Conservation (phyloP, 2,888 invertebrate genomes). For the Trachelus troglodyta region DNA sequence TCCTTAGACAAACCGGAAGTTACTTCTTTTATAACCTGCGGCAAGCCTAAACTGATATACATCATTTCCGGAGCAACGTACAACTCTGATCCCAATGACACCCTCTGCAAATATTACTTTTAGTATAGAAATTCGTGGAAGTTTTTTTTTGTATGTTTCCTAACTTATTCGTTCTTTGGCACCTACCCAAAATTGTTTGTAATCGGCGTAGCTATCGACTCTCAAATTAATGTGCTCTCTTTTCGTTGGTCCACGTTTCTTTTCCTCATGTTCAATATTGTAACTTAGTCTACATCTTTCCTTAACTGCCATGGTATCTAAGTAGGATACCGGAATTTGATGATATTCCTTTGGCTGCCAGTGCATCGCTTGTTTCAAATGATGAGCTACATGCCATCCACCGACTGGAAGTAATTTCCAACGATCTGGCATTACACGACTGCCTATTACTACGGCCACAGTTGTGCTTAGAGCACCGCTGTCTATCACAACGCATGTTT, state of each 20-base stretch:
- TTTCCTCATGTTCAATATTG: constrained; percentile 61
- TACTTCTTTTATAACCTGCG: constrained; percentile 62
- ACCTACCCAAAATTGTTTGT: constrained; percentile 58
- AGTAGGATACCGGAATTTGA: constrained; percentile 62
- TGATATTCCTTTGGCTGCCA: constrained; percentile 62
- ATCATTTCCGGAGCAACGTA: constrained; percentile 65
- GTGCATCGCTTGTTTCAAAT: constrained; percentile 63
- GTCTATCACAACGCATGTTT: constrained; percentile 66
- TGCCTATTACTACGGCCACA: constrained; percentile 64
- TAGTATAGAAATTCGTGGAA: constrained; percentile 7
- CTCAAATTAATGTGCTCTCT: constrained; percentile 58
- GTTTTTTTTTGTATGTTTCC: neutral
- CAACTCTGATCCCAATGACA: constrained; percentile 62
- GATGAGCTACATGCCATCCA: constrained; percentile 65
- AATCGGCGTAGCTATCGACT: constrained; percentile 58
- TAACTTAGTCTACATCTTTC: constrained; percentile 62
- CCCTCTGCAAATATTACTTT: constrained; percentile 47
- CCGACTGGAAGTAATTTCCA: constrained; percentile 64
- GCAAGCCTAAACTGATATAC: constrained; percentile 62
- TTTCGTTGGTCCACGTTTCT: constrained; percentile 42
- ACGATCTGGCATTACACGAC: constrained; percentile 61
- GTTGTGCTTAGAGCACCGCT: constrained; percentile 66
- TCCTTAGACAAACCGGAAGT: constrained; percentile 58
- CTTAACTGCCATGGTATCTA: constrained; percentile 63
- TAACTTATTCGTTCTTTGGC: neutral